Conservation (phyloP, 2,797 vertebrate species). For the Anguilla megastoma region DNA sequence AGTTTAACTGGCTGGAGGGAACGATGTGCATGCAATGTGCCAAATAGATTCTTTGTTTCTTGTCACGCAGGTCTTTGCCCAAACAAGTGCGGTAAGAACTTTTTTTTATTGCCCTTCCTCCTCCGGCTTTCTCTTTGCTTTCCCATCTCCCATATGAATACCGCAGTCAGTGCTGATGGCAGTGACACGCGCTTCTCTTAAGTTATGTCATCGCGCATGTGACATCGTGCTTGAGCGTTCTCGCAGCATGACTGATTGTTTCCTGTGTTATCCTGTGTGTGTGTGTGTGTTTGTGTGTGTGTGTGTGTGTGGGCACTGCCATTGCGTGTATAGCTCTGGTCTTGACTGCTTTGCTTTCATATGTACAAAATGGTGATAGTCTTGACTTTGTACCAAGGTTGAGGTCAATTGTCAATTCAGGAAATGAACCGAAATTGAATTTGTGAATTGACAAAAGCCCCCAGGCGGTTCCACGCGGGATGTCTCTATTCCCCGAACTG, state of each 20-base stretch:
- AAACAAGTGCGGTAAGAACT: constrained; percentile 70
- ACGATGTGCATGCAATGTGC: constrained; percentile 8
- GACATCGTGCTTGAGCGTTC: neutral
- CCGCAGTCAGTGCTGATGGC: neutral
- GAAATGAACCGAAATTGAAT: neutral
- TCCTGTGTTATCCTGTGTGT: constrained; percentile 39
- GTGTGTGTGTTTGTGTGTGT: constrained; percentile 31
- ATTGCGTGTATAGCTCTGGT: neutral
- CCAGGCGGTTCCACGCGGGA: neutral
- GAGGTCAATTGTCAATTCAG: neutral
- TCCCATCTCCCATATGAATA: neutral
- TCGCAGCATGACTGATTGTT: neutral
- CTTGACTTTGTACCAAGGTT: neutral
- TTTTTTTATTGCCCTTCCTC: neutral
- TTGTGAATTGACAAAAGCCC: neutral
- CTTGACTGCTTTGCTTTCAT: neutral
- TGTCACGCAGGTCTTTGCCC: constrained; percentile 68
- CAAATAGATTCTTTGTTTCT: constrained; percentile 42
- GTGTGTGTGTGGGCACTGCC: neutral
- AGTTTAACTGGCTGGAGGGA: neutral
- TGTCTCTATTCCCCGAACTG: neutral
- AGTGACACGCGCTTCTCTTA: neutral
- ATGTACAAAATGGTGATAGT: neutral
- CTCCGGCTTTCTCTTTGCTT: neutral
- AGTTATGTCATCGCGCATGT: neutral